phyloP scores from a whole-genome alignment of 2,888 invertebrate species.

The Bruchidius siliquastri region DNA sequence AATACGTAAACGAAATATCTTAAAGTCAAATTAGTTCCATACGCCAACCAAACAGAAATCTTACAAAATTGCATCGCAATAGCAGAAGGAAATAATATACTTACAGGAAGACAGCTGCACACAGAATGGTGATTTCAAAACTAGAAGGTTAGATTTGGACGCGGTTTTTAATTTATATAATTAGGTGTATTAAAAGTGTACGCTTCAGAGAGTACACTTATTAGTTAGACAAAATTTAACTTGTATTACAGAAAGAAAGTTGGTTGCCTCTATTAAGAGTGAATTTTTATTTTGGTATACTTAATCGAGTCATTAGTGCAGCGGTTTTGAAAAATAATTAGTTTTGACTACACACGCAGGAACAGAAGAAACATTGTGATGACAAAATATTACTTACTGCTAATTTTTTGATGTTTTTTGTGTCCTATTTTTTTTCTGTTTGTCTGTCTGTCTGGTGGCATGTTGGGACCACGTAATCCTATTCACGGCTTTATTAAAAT shows the following conservation, averaged over 20 bases:
- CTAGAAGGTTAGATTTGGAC: neutral
- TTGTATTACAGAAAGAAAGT: slow-evolving; percentile 1
- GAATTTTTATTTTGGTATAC: neutral
- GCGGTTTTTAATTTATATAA: slow-evolving; percentile 3
- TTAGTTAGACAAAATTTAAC: slow-evolving; percentile 1
- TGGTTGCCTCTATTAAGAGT: neutral
- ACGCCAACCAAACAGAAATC: neutral
- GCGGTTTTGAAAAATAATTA: neutral
- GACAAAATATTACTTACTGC: no score
- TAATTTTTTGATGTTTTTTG: no score
- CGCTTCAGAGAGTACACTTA: slow-evolving; percentile 6
- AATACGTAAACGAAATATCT: neutral
- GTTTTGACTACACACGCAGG: no score
- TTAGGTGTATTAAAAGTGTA: slow-evolving; percentile 5
- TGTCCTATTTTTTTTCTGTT: no score
- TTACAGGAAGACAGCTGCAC: neutral
- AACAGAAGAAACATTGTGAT: no score
- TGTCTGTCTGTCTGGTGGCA: no score
- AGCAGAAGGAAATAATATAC: neutral
- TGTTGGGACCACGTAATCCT: no score
- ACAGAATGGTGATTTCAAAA: neutral
- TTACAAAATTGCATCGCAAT: neutral
- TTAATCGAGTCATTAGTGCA: neutral
- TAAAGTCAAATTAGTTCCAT: neutral
- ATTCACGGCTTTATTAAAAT: no score